Percentiles rank a stretch among this genome's conserved stretches.
These are phyloP conservation scores for Tetragnatha montana DNA, from an alignment of 2,888 invertebrate species.

Conservation along the genomic window DNA sequence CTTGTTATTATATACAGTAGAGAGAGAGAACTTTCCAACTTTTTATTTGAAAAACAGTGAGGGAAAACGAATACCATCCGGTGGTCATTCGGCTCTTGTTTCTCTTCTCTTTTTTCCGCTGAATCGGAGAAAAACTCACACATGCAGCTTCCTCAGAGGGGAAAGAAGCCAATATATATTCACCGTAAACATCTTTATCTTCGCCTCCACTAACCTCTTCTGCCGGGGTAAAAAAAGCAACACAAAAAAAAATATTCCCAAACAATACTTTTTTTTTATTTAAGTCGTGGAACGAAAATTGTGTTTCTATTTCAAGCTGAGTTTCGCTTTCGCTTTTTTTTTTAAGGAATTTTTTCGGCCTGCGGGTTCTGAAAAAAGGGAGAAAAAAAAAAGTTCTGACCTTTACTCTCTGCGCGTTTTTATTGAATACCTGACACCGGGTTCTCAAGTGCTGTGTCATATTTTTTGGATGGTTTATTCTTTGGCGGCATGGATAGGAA, in stretches of 20 bases:
- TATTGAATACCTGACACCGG: constrained; percentile 57
- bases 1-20: background rate
- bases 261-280: constrained; percentile 51
- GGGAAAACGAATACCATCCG: constrained; percentile 9
- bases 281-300: constrained; percentile 39
- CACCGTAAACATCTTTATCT: constrained; percentile 62
- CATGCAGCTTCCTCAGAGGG: background rate
- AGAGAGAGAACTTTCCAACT: background rate
- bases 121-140: constrained; percentile 32
- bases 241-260: constrained; percentile 16
- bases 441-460: background rate
- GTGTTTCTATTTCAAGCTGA: constrained; percentile 57
- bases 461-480: background rate
- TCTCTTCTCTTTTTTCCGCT: constrained; percentile 12
- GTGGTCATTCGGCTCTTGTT: constrained; percentile 26
- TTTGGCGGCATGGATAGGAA: constrained; percentile 16
- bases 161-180: constrained; percentile 69
- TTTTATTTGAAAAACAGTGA: constrained; percentile 1
- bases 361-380: constrained; percentile 3
- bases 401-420: constrained; percentile 36
- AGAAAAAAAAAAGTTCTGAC: constrained; percentile 26
- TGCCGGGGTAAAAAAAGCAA: constrained; percentile 25
- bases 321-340: constrained; percentile 61
- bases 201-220: background rate
- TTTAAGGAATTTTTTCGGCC: constrained; percentile 43